These are phyloP conservation scores for Orchesella cincta DNA, from an alignment of 1,140 invertebrate genomes.

Conservation along the genomic window DNA sequence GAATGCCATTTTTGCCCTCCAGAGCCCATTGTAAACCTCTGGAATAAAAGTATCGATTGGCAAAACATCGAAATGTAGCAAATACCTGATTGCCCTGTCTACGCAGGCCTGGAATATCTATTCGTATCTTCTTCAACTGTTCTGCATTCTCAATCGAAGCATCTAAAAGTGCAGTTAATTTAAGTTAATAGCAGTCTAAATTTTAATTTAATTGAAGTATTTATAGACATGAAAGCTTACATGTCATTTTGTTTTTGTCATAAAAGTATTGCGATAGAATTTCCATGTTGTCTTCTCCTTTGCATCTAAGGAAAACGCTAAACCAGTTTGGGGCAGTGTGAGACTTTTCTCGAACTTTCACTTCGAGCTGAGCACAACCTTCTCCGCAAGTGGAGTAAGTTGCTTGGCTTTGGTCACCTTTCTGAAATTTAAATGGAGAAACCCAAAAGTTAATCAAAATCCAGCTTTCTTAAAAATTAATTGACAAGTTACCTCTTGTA, in stretches of 20 bases:
- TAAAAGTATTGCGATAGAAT: conserved; percentile 37
- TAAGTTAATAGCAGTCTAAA: too few relatives aligned
- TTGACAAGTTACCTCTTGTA: conserved; percentile 7
- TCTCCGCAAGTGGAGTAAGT: background rate
- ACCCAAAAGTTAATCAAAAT: conserved; percentile 3
- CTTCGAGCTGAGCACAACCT: conserved; percentile 26
- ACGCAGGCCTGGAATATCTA: conserved; percentile 29
- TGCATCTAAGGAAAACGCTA: conserved; percentile 30
- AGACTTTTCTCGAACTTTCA: background rate
- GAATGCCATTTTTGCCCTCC: conserved; percentile 33
- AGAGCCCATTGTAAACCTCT: conserved; percentile 37
- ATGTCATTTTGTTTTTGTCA: conserved; percentile 21
- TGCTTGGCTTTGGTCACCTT: conserved; percentile 30
- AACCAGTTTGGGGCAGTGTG: conserved; percentile 37
- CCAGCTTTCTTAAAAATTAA: background rate
- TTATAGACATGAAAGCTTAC: background rate
- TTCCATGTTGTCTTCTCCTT: conserved; percentile 31
- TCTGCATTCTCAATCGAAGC: conserved; percentile 30
- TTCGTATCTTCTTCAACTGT: conserved; percentile 26
- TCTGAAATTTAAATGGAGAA: background rate
- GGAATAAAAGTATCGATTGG: conserved; percentile 36
- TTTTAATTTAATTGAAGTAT: too few relatives aligned
- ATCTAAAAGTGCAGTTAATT: conserved; percentile 4
- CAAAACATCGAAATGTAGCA: conserved; percentile 37
- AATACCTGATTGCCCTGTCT: conserved; percentile 17